Evolutionary conservation across 2,113 vertebrate genomes (phyloP), one percentile per base, ranked within the genome.

Genomic region (Sprattus sprattus): DNA sequence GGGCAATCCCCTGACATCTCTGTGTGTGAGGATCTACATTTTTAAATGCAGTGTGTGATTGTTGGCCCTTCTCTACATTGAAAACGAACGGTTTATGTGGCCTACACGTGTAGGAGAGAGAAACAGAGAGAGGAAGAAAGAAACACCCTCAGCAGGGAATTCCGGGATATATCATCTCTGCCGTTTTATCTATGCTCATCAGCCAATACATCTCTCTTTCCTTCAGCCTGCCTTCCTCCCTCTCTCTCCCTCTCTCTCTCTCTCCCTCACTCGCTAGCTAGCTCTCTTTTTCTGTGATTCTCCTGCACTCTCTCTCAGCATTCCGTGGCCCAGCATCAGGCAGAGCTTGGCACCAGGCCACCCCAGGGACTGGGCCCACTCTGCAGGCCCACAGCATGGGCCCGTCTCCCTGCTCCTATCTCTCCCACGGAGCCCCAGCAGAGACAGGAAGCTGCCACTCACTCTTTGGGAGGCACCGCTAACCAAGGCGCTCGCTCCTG

Each of bases 61-160:
- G 71, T 32, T 78, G 71, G 71, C 71, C 39, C 4, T 32, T 78
- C 11, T 78, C 32, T 32, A 16, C 71, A 39, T 32, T 39, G 32
- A 82, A 39, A 22, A 60, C 3, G 7, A 22, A 60, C 18, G 15
- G 50, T 15, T 15, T 20, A 20, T 60, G 18, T 54, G 20, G 54
- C 54, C 54, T 60, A 60, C 20, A 57, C 22, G 54, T 60, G 54
- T 6, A 60, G 47, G 52, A 87, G n/a, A 83, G 81, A 49, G 47
- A 83, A 80, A 45, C 11, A 71, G 54, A 85, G 45, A 80, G 39
- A 83, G 50, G 11, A 49, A 20, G 39, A 85, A 45, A 89, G 50
- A 71, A 81, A 86, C 44, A 78, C 20, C 20, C 54, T 60, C 18
- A 22, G 18, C 5, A 57, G 18, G 54, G 4, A 57, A 57, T 57